phyloP scores from a whole-genome alignment of 2,113 vertebrate genomes.

The Pseudopodoces humilis region DNA sequence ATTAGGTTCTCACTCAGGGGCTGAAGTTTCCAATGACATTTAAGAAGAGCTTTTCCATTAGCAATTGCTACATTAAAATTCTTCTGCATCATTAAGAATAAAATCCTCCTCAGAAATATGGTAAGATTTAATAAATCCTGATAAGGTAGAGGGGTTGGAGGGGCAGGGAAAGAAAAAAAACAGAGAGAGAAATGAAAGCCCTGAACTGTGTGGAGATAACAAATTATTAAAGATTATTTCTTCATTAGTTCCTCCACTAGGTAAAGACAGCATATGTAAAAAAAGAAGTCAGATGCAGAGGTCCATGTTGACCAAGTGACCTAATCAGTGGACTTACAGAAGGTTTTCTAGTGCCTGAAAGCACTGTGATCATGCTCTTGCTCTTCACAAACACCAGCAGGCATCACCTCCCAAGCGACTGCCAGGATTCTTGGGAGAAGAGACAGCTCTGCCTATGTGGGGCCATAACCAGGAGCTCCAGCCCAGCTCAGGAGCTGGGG shows the following conservation, averaged over 20 bases:
- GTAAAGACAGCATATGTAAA: accelerated
- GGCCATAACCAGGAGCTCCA: background rate
- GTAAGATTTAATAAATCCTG: background rate
- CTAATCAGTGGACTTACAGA: background rate
- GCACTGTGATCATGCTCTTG: background rate
- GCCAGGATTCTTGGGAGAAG: background rate
- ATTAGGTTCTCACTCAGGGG: background rate
- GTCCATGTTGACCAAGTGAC: background rate
- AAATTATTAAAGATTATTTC: background rate
- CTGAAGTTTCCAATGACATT: background rate
- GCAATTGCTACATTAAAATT: background rate
- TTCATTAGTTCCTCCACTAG: background rate
- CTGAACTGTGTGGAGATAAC: background rate
- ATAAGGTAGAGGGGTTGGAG: background rate
- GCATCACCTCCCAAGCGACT: background rate
- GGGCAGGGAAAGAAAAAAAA: background rate
- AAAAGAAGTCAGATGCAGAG: background rate
- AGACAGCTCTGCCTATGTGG: background rate
- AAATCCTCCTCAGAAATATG: background rate
- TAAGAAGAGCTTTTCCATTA: background rate
- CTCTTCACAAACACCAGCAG: background rate
- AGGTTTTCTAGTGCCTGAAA: background rate
- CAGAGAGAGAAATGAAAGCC: too few relatives aligned
- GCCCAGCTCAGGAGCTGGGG: constrained; percentile 10
- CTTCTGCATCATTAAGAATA: constrained; percentile 12